Conservation (phyloP, 1,140 invertebrate genomes). For the Drosophila sturtevanti region DNA sequence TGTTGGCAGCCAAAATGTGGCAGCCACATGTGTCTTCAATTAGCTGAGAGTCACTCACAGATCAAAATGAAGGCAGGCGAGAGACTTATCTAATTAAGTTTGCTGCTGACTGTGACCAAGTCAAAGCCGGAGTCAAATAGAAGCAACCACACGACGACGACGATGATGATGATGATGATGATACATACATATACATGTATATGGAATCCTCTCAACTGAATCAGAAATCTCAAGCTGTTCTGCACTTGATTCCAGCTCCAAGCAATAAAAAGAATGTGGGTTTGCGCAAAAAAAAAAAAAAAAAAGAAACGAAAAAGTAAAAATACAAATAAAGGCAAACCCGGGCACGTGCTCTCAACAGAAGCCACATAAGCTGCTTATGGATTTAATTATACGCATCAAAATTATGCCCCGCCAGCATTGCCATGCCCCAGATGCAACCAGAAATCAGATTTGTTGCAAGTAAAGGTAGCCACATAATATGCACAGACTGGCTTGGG, state of each 20-base stretch:
- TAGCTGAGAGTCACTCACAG: slow-evolving; percentile 31
- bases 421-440: background rate
- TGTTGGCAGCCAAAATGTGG: slow-evolving; percentile 6
- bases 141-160: background rate
- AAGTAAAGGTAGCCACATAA: background rate
- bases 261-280: background rate
- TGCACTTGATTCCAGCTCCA: background rate
- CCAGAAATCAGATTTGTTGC: slow-evolving; percentile 3
- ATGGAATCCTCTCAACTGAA: slow-evolving; percentile 1
- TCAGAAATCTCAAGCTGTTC: slow-evolving; percentile 20
- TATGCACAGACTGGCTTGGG: background rate
- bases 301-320: background rate
- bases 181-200: background rate
- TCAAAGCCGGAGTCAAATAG: background rate
- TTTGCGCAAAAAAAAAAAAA: background rate
- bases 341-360: slow-evolving; percentile 1
- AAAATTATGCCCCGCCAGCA: slow-evolving; percentile 16
- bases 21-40: slow-evolving; percentile 31
- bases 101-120: slow-evolving; percentile 13
- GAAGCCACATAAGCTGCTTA: slow-evolving; percentile 51
- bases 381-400: slow-evolving; percentile 45
- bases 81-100: slow-evolving; percentile 44
- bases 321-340: background rate
- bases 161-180: background rate
- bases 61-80: background rate